Conservation (phyloP, 2,888 invertebrate genomes). For the Anthophora plumipes region DNA sequence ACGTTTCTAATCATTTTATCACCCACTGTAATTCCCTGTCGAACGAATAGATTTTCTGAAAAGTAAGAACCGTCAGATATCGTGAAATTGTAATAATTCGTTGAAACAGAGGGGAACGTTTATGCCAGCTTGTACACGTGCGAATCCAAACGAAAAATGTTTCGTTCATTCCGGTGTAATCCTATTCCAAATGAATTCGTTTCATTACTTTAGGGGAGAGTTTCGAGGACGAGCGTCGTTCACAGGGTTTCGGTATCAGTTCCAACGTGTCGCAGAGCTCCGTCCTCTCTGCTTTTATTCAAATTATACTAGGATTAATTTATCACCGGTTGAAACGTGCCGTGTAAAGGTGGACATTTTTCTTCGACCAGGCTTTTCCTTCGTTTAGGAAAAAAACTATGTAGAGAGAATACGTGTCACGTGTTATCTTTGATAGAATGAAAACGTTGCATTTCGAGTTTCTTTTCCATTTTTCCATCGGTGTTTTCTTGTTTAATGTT, state of each 20-base stretch:
- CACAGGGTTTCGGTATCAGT: background rate
- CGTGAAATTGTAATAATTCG: background rate
- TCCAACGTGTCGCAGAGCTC: background rate
- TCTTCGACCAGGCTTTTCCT: background rate
- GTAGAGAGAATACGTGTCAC: background rate
- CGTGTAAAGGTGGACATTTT: conserved; percentile 12
- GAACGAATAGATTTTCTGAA: no score
- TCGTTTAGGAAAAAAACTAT: no score
- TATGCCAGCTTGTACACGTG: background rate
- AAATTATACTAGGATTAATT: conserved; percentile 25
- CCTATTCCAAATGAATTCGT: conserved; percentile 9
- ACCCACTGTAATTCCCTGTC: no score
- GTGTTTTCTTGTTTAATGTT: no score
- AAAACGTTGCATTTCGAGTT: conserved; percentile 29
- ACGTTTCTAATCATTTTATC: no score
- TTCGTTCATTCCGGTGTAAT: background rate
- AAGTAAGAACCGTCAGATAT: no score
- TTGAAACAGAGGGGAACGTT: background rate
- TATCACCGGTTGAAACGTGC: conserved; percentile 19
- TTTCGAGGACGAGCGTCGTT: background rate
- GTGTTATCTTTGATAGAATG: conserved; percentile 24
- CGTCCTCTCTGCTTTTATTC: background rate
- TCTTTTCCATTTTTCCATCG: background rate
- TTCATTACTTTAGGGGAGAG: conserved; percentile 1
- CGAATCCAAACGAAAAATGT: background rate